Base-by-base conservation (phyloP, 2,113 vertebrate genomes). In the Gymnobelideus leadbeateri region DNA sequence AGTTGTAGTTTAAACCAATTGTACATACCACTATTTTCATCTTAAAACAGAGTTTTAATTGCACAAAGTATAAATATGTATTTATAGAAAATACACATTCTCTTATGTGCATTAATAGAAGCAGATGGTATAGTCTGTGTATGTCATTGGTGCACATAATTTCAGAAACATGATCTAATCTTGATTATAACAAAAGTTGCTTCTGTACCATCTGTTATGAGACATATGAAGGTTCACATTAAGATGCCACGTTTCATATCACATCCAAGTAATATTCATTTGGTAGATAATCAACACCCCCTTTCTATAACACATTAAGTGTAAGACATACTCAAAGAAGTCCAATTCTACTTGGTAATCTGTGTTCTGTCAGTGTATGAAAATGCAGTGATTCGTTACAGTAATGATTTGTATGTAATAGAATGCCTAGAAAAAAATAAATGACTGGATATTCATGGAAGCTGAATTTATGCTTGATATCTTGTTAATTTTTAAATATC, bases 41-140 rank as follows among this genome's bases (percentile, higher is more conserved):
- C 95, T 97, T 97, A 61, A 43, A 49, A 89, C 93, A 94, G 47
- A 93, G 37, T 94, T 94, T 95, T 57, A 93, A 97, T 97, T 95
- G 92, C 47, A 53, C 21, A 28, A 91, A 89, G 91, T 93, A 47
- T 96, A 96, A 97, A 97, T n/a, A 96, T 77, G 68, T 89, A 94
- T 95, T 97, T 96, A 96, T 89, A 94, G 94, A 98, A 98, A 97
- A 97, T 95, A 91, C 92, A 95, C 94, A 89, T 97, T 97, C 93
- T 96, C 49, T 97, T 96, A 97, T 95, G 77, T 94, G 95, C 54
- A 94, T 98, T 97, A 93, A 96, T 96, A 93, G 57, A 94, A 98
- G 91, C 98, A 98, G 96, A 97, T 97, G 96, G 92, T 94, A 28
- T 97, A 96, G 4, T 96, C 93, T 97, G 95, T 97, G 98, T 90